Percentiles rank a stretch among this genome's conserved stretches.
phyloP scores from a whole-genome alignment of 1,140 invertebrate genomes.

The Elysia chlorotica region DNA sequence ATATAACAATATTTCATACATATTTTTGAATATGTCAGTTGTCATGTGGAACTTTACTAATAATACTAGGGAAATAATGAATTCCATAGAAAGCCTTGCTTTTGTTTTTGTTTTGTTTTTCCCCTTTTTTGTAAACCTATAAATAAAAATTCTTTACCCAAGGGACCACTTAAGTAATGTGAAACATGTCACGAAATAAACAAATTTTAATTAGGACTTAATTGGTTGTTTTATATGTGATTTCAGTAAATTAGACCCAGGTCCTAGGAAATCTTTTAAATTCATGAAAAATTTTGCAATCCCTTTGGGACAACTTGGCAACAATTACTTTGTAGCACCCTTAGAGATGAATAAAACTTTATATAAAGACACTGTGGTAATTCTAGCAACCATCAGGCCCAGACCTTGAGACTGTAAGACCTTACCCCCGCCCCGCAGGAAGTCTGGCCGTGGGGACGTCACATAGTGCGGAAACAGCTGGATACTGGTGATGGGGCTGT shows the following conservation, averaged over 20 bases:
- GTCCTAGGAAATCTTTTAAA: background rate
- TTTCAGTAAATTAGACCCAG: background rate
- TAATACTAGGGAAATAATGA: background rate
- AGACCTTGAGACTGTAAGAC: background rate
- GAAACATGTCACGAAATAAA: no score
- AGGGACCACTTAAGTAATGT: no score
- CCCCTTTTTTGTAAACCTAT: no score
- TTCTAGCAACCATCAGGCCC: background rate
- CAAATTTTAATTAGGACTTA: no score
- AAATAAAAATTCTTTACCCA: no score
- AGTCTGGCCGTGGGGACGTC: slow-evolving; percentile 28
- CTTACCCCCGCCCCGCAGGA: background rate
- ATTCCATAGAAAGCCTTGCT: background rate
- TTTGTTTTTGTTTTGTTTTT: no score
- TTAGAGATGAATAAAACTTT: background rate
- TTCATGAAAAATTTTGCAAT: background rate
- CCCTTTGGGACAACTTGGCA: no score
- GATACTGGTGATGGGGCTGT: slow-evolving; percentile 68
- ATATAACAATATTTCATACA: background rate
- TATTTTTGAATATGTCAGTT: no score
- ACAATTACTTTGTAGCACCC: background rate
- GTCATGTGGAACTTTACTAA: no score
- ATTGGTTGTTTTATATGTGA: no score
- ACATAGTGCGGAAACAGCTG: slow-evolving; percentile 64
- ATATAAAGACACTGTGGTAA: background rate